Percentiles rank a stretch among this genome's conserved stretches.
phyloP scores from a whole-genome alignment of 2,888 invertebrate species.

The Limnephilus auricula region DNA sequence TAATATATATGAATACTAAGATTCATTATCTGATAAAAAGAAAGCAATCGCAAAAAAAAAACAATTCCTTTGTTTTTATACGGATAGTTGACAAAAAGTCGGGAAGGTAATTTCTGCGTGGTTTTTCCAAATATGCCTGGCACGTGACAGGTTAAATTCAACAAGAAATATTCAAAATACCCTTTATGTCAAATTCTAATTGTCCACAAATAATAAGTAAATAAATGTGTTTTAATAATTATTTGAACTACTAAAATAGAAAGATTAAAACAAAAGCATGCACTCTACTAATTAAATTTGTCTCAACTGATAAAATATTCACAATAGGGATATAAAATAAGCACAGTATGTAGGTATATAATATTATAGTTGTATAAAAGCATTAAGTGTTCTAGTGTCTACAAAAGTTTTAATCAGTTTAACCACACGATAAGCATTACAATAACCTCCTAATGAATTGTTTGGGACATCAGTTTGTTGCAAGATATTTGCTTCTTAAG shows the following conservation, averaged over 20 bases:
- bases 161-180: neutral
- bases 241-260: neutral
- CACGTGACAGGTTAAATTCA: too few relatives aligned
- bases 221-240: neutral
- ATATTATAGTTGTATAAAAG: neutral
- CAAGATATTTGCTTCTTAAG: constrained; percentile 28
- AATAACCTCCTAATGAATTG: constrained; percentile 62
- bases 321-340: constrained; percentile 33
- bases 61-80: too few relatives aligned
- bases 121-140: too few relatives aligned
- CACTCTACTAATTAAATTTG: constrained; percentile 29
- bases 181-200: neutral
- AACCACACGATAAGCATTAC: constrained; percentile 47
- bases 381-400: constrained; percentile 35
- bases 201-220: neutral
- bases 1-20: too few relatives aligned
- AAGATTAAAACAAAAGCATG: constrained; percentile 45
- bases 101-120: too few relatives aligned
- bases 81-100: too few relatives aligned
- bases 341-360: constrained; percentile 20
- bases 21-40: too few relatives aligned
- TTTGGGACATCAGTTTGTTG: constrained; percentile 60
- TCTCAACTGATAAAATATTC: constrained; percentile 32
- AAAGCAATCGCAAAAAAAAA: too few relatives aligned
- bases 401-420: constrained; percentile 5